Evolutionary conservation across 2,113 vertebrate genomes (phyloP).

Genomic region (Aplodontia rufa): DNA sequence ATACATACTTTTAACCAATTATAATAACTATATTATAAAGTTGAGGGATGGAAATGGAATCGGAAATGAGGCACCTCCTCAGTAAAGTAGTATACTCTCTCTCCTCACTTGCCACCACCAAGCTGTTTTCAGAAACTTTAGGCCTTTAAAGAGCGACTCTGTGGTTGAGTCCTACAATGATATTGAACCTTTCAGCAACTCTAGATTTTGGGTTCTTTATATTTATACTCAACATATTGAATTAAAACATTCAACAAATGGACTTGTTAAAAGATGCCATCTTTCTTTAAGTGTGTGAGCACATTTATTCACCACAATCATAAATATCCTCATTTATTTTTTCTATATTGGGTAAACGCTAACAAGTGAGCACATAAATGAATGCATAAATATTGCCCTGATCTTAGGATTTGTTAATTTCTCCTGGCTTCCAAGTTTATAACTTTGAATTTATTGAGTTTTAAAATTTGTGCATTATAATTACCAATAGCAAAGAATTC

Average conservation of each 20-base stretch:
- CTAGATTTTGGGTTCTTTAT: not conserved
- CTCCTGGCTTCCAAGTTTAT: too few species aligned
- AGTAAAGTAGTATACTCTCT: not conserved
- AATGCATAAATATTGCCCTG: too few species aligned
- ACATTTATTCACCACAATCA: too few species aligned
- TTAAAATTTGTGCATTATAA: too few species aligned
- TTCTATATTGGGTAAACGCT: too few species aligned
- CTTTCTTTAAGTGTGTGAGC: too few species aligned
- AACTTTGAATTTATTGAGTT: too few species aligned
- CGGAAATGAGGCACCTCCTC: not conserved
- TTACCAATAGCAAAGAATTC: too few species aligned
- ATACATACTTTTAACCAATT: not conserved
- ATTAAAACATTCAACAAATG: not conserved
- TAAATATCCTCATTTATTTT: too few species aligned
- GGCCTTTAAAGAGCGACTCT: not conserved
- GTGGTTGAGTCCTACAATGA: not conserved
- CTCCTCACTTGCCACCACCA: not conserved
- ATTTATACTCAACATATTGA: not conserved
- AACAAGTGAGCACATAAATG: too few species aligned
- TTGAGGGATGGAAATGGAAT: not conserved
- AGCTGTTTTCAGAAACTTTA: not conserved
- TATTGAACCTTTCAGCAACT: not conserved
- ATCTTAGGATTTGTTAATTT: too few species aligned
- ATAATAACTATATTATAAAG: not conserved
- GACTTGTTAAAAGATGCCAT: not conserved